Evolutionary conservation across 1,140 invertebrate genomes (phyloP), one percentile per base, ranked within the genome.

Genomic region (Pseudomyrmex gracilis): DNA sequence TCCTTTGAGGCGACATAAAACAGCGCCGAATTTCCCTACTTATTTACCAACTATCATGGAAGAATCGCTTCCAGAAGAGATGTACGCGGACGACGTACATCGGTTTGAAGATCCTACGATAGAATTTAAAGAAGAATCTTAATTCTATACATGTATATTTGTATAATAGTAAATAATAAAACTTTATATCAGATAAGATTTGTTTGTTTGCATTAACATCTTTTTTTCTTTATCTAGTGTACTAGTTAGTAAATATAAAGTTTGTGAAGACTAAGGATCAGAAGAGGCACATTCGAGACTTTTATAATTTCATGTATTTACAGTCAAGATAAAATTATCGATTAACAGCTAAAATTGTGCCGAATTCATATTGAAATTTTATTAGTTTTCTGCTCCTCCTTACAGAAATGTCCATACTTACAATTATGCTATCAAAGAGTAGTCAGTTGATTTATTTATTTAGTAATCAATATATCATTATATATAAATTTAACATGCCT

Each of bases 21-120:
- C 95, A 45, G 92, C 96, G 20, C 96, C 98, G 55, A 95, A 96
- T 58, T 98, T 98, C 91, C 98, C 98, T 22, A 99, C 98, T 13
- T 97, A 96, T 90, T 96, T 96, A 67, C 95, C 95, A 2, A 94
- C 95, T 71, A 93, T 95, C 60, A 93, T 94, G 24, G 94, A 95
- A 24, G 95, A 96, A 84, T 87, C 95, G 49, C 80, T 96, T 45
- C 95, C 96, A 0, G 96, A 97, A 90, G 97, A 98, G 91, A 93
- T 97, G 78, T 97, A 95, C 93, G 95, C 96, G 92, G 95, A 97
- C 63, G 93, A 96, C 34, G 88, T 98, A 43, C 97, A 98, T 94
- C 90, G 90, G 9, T 98, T 98, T 93, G 93, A 94, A 60, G 95
- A 96, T 49, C 95, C 96, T 51, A 96, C 97, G 10, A 96, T 98